phyloP scores from a whole-genome alignment of 1,140 invertebrate species.

The Pararge aegeria region DNA sequence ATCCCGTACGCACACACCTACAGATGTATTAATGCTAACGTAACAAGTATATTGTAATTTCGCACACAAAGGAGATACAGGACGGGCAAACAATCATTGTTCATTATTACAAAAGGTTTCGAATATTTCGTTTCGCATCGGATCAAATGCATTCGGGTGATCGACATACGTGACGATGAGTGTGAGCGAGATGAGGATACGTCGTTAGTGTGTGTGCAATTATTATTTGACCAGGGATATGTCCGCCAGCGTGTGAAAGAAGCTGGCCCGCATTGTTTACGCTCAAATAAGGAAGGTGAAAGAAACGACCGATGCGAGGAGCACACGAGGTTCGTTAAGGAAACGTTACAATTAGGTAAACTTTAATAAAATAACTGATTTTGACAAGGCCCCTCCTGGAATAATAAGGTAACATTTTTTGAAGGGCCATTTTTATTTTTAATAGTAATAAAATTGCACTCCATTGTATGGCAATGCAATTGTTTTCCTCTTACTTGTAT shows the following conservation, averaged over 20 bases:
- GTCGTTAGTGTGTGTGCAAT: conserved; percentile 59
- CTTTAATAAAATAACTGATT: conserved; percentile 13
- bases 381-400: background rate
- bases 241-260: conserved; percentile 75
- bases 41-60: conserved; percentile 79
- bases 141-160: conserved; percentile 70
- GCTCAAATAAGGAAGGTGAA: conserved; percentile 73
- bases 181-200: conserved; percentile 54
- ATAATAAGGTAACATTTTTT: background rate
- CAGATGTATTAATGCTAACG: conserved; percentile 62
- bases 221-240: conserved; percentile 79
- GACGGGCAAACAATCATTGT: conserved; percentile 78
- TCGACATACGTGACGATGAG: conserved; percentile 57
- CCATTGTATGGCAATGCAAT: too few species aligned
- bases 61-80: conserved; percentile 75
- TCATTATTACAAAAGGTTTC: conserved; percentile 79
- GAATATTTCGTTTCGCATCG: conserved; percentile 76
- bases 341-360: conserved; percentile 55
- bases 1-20: conserved; percentile 68
- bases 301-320: conserved; percentile 55
- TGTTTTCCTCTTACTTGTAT: too few species aligned
- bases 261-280: conserved; percentile 74
- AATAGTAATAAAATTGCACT: too few species aligned
- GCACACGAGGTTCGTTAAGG: conserved; percentile 54
- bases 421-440: background rate